Evolutionary conservation across 2,113 vertebrate genomes (phyloP).

Genomic region (Catharus minimus): DNA sequence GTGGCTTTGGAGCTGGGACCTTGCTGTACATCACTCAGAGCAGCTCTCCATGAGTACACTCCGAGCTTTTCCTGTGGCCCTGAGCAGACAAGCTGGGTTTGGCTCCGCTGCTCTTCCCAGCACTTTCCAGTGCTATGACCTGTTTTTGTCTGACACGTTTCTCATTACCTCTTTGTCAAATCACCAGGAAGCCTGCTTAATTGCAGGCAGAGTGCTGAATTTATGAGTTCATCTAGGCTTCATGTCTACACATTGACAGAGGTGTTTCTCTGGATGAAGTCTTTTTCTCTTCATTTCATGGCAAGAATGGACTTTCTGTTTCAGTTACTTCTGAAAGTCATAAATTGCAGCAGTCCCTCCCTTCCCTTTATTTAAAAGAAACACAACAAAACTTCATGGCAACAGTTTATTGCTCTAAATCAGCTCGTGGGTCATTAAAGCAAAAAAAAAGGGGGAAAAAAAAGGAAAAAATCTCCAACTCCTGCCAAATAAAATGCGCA

Average conservation of each 20-base stretch:
- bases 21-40: background rate
- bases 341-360: constrained; percentile 35
- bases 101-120: background rate
- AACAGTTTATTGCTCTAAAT: constrained; percentile 35
- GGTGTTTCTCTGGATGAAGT: constrained; percentile 60
- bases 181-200: constrained; percentile 45
- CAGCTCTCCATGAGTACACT: background rate
- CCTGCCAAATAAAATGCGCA: constrained; percentile 33
- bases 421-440: constrained; percentile 50
- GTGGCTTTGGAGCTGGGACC: background rate
- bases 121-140: background rate
- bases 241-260: constrained; percentile 36
- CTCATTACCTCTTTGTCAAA: constrained; percentile 50
- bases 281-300: constrained; percentile 26
- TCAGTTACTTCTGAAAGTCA: constrained; percentile 23
- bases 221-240: constrained; percentile 61
- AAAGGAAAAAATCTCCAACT: background rate
- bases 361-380: constrained; percentile 47
- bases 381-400: constrained; percentile 30
- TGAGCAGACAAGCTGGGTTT: background rate
- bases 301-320: constrained; percentile 72
- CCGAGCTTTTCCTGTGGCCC: background rate
- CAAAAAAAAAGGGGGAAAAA: background rate
- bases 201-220: constrained; percentile 56
- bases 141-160: constrained; percentile 25